These are phyloP conservation scores for Himalopsyche tibetana DNA, from an alignment of 2,888 invertebrate species.

Conservation along the genomic window DNA sequence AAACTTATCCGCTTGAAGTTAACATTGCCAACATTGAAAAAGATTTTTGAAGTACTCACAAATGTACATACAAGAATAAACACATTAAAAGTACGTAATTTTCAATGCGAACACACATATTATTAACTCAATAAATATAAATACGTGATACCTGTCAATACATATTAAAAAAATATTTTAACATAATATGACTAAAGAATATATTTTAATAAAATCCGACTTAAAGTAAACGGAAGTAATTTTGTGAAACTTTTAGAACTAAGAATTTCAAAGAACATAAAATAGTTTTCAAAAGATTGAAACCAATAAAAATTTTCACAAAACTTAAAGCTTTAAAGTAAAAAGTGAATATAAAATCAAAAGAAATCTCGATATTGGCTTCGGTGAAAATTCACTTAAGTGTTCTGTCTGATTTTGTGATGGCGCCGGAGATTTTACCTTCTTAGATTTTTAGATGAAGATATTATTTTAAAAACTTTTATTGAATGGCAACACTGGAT, in stretches of 20 bases:
- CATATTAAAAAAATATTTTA: too few relatives aligned
- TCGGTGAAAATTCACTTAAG: conserved; percentile 47
- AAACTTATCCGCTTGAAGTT: too few relatives aligned
- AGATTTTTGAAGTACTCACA: too few relatives aligned
- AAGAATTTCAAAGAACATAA: not conserved
- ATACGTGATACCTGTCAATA: too few relatives aligned
- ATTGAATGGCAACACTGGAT: not conserved
- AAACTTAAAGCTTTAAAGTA: conserved; percentile 3
- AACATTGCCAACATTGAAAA: too few relatives aligned
- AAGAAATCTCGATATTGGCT: conserved; percentile 38
- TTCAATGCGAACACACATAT: too few relatives aligned
- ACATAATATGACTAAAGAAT: too few relatives aligned
- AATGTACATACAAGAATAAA: too few relatives aligned
- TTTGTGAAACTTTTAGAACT: not conserved
- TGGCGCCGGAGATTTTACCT: not conserved
- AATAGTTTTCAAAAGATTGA: not conserved
- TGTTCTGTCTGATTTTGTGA: conserved; percentile 9
- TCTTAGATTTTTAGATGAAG: not conserved
- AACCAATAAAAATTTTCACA: conserved; percentile 4
- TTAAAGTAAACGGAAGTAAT: not conserved
- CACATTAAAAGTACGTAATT: too few relatives aligned
- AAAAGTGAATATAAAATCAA: conserved; percentile 1
- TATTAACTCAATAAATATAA: too few relatives aligned
- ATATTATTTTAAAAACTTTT: conserved; percentile 8
- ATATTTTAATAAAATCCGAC: too few relatives aligned